Evolutionary conservation across 1,140 invertebrate genomes (phyloP), one percentile per base, ranked within the genome.

Genomic region (Drosophila lacteicornis): DNA sequence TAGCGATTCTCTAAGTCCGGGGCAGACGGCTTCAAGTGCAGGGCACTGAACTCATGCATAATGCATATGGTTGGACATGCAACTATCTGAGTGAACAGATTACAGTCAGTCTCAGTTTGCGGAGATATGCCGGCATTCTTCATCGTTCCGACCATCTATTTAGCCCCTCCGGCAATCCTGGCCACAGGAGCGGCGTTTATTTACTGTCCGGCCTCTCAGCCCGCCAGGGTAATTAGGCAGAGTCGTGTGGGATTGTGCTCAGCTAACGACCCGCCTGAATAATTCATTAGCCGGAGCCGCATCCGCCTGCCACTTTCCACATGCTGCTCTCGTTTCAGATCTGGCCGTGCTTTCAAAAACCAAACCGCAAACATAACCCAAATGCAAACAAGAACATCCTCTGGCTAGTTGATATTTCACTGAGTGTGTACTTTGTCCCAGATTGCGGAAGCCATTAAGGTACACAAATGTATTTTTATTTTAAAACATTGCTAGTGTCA

Each of bases 201-300:
- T 78, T 78, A 78, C 76, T 63, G 75, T 79, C 76, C 75, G 43
- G 76, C 75, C 40, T 45, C 60, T 51, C 40, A 59, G 81, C 50
- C 62, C 65, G 60, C 49, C 63, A 60, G 78, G 68, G 63, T 87
- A 87, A 87, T 87, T 87, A 87, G 84, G 69, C 73, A 58, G 50
- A 75, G 68, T 53, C 70, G 45, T 66, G 63, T 77, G 67, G 63
- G 57, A 59, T 57, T 76, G 58, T 70, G 83, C 49, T 51, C 73
- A 67, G 73, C 77, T 87, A 84, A 88, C 84, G 80, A 88, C 73
- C 60, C 60, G 58, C 42, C 85, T 87, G 80, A 88, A 87, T 87
- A 71, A 88, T 88, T 87, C 80, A 87, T 88, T 84, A 80, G 79
- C 76, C 56, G n/a, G 82, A 70, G 67, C 40, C 22, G 42, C 17